Percentiles rank a stretch among this genome's conserved stretches.
phyloP scores from a whole-genome alignment of 2,888 invertebrate genomes.

The Aphidoletes aphidimyza region DNA sequence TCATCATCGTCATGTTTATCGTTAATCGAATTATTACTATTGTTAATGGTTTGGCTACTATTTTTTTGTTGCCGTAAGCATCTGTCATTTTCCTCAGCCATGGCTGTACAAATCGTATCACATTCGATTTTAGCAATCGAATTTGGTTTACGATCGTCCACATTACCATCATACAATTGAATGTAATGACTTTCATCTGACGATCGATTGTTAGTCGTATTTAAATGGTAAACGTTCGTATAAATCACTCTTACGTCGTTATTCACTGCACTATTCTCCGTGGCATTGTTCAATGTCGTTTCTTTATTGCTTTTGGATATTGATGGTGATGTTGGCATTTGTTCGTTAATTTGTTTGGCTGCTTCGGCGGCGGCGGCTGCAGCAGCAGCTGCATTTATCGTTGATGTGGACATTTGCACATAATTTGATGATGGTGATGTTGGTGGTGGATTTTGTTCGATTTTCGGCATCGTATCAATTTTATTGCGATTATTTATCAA shows the following conservation, averaged over 20 bases:
- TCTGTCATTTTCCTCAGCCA: neutral
- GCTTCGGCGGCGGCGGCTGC: constrained; percentile 5
- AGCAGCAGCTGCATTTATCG: constrained; percentile 9
- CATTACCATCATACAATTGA: constrained; percentile 53
- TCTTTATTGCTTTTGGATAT: neutral
- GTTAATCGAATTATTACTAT: constrained; percentile 54
- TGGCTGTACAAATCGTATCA: neutral
- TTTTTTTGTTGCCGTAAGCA: neutral
- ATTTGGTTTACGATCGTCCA: neutral
- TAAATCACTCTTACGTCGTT: constrained; percentile 52
- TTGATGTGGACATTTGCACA: constrained; percentile 28
- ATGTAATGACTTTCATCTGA: constrained; percentile 52
- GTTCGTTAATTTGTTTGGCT: neutral
- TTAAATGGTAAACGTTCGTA: constrained; percentile 33
- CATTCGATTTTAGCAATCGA: neutral
- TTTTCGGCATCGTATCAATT: neutral
- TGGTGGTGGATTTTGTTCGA: neutral
- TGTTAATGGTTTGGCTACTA: constrained; percentile 35
- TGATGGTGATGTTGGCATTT: neutral
- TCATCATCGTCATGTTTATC: constrained; percentile 59
- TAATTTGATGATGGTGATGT: constrained; percentile 36
- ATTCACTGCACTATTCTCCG: neutral
- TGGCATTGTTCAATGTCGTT: neutral
- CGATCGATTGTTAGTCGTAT: constrained; percentile 49
- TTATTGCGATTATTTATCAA: constrained; percentile 14